Conservation (phyloP, 2,888 invertebrate genomes). For the Noctua fimbriata region DNA sequence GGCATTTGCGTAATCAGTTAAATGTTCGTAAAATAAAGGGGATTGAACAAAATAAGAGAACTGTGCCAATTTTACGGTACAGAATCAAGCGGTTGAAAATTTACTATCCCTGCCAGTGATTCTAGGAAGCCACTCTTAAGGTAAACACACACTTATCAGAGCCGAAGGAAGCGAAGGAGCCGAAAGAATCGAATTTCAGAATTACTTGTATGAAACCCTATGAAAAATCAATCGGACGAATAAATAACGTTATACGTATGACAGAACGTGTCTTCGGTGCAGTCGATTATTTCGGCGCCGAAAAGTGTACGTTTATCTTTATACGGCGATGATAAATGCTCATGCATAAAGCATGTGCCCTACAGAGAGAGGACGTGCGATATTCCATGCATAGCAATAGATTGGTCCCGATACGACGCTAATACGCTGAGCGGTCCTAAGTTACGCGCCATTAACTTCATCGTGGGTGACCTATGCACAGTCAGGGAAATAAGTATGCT, state of each 20-base stretch:
- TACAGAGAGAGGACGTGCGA: conserved; percentile 9
- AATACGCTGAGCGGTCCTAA: conserved; percentile 33
- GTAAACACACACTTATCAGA: background rate
- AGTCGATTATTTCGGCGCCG: background rate
- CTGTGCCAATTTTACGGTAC: background rate
- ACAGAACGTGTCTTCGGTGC: background rate
- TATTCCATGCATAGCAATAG: conserved; percentile 58
- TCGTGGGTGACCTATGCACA: background rate
- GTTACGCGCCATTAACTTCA: conserved; percentile 48
- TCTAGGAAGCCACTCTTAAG: background rate
- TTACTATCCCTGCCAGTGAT: background rate
- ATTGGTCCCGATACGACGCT: conserved; percentile 40
- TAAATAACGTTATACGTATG: background rate
- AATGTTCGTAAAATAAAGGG: background rate
- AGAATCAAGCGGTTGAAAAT: background rate
- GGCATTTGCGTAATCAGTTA: background rate
- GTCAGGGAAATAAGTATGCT: background rate
- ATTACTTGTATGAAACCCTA: background rate
- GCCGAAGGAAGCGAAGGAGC: background rate
- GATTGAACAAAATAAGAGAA: background rate
- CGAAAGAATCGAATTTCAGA: background rate
- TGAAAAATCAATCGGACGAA: background rate
- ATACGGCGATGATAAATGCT: conserved; percentile 34
- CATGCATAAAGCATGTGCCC: conserved; percentile 46
- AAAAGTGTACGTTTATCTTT: background rate